phyloP scores from a whole-genome alignment of 2,113 vertebrate species.

The Cepphus grylle region DNA sequence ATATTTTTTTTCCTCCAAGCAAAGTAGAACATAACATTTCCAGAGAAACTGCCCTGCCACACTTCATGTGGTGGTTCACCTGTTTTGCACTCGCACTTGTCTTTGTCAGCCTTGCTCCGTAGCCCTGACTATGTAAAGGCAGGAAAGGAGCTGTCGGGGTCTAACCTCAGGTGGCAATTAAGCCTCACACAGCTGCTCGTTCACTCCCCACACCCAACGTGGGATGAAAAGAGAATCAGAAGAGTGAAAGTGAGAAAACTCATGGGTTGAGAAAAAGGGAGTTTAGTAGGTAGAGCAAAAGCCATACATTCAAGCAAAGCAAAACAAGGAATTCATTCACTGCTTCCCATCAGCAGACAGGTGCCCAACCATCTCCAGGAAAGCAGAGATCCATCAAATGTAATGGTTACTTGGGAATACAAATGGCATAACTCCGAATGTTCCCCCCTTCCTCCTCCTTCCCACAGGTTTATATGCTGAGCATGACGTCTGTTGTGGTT shows the following conservation, averaged over 20 bases:
- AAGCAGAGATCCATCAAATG: rapidly evolving
- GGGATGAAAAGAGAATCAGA: neutral
- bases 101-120: neutral
- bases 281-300: neutral
- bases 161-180: neutral
- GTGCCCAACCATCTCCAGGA: neutral
- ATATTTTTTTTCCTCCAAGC: neutral
- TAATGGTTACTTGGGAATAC: neutral
- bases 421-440: rapidly evolving
- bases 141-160: neutral
- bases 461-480: neutral
- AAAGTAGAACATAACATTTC: neutral
- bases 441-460: neutral
- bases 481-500: too few species aligned
- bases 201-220: rapidly evolving
- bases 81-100: neutral
- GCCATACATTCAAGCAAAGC: rapidly evolving
- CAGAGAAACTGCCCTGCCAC: neutral
- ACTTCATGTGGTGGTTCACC: neutral
- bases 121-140: neutral
- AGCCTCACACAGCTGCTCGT: rapidly evolving
- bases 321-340: neutral
- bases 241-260: neutral
- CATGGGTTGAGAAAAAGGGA: neutral
- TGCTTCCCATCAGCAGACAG: neutral